A percentile compares a stretch with the other conserved stretches of the same genome.
These are phyloP conservation scores for Trachemys scripta DNA, from an alignment of 2,113 vertebrate species.

Conservation along the genomic window DNA sequence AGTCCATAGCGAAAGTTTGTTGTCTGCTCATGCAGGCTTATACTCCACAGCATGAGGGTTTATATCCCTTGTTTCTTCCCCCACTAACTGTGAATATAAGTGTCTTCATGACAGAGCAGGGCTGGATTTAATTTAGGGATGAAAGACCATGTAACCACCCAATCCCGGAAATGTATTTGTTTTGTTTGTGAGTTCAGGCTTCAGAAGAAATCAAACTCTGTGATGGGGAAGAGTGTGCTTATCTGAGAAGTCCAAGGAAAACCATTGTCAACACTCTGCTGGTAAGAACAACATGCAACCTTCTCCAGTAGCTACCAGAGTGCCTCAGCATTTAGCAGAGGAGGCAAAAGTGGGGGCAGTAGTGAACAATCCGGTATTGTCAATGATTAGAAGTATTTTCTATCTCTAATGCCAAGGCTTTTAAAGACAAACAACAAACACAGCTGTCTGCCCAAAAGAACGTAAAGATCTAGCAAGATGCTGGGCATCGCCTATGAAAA, in stretches of 20 bases:
- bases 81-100: neutral
- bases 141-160: neutral
- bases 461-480: neutral
- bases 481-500: neutral
- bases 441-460: neutral
- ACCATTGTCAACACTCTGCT: slow-evolving; percentile 79
- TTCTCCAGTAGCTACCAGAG: neutral
- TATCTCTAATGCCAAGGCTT: neutral
- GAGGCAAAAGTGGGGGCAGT: neutral
- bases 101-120: neutral
- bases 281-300: slow-evolving; percentile 70
- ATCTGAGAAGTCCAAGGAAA: slow-evolving; percentile 80
- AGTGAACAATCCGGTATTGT: neutral
- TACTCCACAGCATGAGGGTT: neutral
- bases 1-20: neutral
- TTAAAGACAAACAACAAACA: neutral
- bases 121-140: neutral
- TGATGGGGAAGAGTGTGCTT: slow-evolving; percentile 82
- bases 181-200: slow-evolving; percentile 61
- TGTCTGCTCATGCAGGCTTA: neutral
- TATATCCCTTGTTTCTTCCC: neutral
- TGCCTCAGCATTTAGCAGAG: neutral
- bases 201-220: slow-evolving; percentile 83
- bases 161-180: neutral
- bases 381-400: neutral